These are phyloP conservation scores for Heliconius sara DNA, from an alignment of 2,888 invertebrate genomes.

Conservation along the genomic window DNA sequence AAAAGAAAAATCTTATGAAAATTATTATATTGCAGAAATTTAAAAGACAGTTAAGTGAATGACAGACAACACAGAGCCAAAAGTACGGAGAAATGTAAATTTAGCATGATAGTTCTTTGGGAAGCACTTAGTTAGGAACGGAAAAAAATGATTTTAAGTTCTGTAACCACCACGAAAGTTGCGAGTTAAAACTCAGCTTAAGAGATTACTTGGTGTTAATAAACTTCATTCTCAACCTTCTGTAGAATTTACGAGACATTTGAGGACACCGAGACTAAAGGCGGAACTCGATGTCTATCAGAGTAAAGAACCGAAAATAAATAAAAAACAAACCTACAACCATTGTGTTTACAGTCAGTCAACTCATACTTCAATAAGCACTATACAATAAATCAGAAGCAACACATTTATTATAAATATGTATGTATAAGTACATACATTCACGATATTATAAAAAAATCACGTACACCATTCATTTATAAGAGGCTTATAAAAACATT, in stretches of 20 bases:
- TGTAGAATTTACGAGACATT: too few relatives aligned
- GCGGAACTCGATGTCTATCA: too few relatives aligned
- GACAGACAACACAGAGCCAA: neutral
- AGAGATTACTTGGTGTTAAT: too few relatives aligned
- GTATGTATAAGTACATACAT: neutral
- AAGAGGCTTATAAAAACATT: conserved; percentile 41
- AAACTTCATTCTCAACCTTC: too few relatives aligned
- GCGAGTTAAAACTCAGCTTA: too few relatives aligned
- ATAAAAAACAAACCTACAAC: too few relatives aligned
- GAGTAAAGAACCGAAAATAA: too few relatives aligned
- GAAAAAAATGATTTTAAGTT: neutral
- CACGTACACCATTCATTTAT: conserved; percentile 13
- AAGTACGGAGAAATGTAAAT: neutral
- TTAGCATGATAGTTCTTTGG: too few relatives aligned
- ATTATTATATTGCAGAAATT: too few relatives aligned
- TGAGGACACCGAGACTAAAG: too few relatives aligned
- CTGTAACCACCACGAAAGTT: too few relatives aligned
- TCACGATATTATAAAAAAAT: conserved; percentile 14
- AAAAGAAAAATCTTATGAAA: too few relatives aligned
- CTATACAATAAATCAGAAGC: neutral
- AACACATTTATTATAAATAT: neutral
- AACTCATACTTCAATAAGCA: neutral
- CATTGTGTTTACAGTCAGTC: neutral
- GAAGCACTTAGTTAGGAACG: neutral
- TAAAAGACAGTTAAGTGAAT: neutral